Evolutionary conservation across 2,113 vertebrate species (phyloP), one percentile per base, ranked within the genome.

Genomic region (Drymodes brunneopygia): DNA sequence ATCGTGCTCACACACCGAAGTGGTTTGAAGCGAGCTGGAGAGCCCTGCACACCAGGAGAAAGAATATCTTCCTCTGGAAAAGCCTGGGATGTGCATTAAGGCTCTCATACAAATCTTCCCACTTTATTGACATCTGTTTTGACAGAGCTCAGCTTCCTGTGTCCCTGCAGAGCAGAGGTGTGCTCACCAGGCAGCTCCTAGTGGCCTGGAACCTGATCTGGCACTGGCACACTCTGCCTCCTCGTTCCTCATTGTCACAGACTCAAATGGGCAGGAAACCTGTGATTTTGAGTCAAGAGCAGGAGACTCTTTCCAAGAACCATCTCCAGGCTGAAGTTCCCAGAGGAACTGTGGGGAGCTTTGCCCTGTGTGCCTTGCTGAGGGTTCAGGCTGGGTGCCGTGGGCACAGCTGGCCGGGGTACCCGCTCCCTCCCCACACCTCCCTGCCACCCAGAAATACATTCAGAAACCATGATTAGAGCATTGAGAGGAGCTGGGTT

Each of bases 361-460:
- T 4, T 61, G 31, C 16, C 56, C 7, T 1, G 42, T 1, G 14
- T 44, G 60, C 53, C 74, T 12, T 1, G 4, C 24, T 0, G 0
- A 8, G 78, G 67, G 28, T 3, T 35, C 38, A 16, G 60, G 11
- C 22, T 27, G 61, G 66, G 44, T 2, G 8, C 67, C 4, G 1
- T 0, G 24, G 36, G 48, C 18, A 1, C 33, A 33, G 21, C 45
- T 21, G 28, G 9, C n/a, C 0, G 0, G 23, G 58, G 23, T 25
- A 10, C 54, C 61, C 0, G 0, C 53, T 62, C 24, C 51, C 15
- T 50, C 69, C 60, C 51, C 77, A 27, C 17, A 3, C 54, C 31
- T 48, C 47, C 17, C 31, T 62, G 54, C 15, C 62, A 33, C 31
- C 70, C 48, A 47, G 62, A 47, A 74, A 7, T 4, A 6, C 8